phyloP scores from a whole-genome alignment of 2,113 vertebrate species.

The Mastomys natalensis region DNA sequence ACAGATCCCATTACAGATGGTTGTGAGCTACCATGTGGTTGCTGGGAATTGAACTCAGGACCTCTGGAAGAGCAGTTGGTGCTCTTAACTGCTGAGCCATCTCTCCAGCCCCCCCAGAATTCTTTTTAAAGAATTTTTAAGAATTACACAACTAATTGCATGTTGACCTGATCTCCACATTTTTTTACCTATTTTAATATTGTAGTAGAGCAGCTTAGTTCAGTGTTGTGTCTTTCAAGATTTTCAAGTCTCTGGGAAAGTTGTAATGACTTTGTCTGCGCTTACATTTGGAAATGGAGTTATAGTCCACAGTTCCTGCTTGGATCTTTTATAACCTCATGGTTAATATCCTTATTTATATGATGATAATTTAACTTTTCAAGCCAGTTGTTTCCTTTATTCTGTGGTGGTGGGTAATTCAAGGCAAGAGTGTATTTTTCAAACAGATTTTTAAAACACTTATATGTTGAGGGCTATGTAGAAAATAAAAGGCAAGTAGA shows the following conservation, averaged over 20 bases:
- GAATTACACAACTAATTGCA: background rate
- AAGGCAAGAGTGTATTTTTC: background rate
- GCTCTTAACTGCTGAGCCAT: no score
- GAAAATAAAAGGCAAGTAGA: constrained; percentile 54
- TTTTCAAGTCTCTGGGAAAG: constrained; percentile 42
- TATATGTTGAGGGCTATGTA: constrained; percentile 32
- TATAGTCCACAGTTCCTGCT: constrained; percentile 28
- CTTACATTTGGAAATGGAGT: constrained; percentile 46
- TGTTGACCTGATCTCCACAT: constrained; percentile 32
- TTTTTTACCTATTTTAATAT: constrained; percentile 30
- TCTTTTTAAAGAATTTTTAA: no score
- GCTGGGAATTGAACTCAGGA: no score
- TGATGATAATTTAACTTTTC: constrained; percentile 27
- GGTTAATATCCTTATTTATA: constrained; percentile 22
- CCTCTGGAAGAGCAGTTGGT: no score
- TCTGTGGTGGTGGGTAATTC: background rate
- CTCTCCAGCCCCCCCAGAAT: no score
- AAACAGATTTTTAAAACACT: constrained; percentile 1
- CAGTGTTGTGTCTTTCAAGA: constrained; percentile 25
- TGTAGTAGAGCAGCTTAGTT: background rate
- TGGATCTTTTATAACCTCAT: constrained; percentile 41
- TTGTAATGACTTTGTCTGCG: constrained; percentile 46
- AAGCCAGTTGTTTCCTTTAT: background rate
- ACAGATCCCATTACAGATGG: no score
- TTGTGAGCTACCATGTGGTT: no score